phyloP scores from a whole-genome alignment of 2,888 invertebrate genomes.

The Drosophila histrio region DNA sequence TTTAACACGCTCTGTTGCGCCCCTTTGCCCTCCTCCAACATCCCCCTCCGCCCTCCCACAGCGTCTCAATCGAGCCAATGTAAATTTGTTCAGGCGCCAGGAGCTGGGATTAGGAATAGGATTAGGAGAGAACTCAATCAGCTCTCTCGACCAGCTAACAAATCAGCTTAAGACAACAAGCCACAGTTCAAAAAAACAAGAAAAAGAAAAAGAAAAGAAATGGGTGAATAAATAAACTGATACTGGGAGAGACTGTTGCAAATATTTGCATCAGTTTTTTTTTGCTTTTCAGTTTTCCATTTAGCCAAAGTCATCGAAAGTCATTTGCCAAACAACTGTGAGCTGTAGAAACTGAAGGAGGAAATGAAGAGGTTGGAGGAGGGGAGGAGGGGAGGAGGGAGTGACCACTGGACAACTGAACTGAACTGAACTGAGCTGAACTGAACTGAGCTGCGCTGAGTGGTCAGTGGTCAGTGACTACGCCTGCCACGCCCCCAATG shows the following conservation, averaged over 20 bases:
- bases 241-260: conserved; percentile 26
- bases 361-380: neutral
- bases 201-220: neutral
- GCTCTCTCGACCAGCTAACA: conserved; percentile 59
- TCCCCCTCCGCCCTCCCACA: neutral
- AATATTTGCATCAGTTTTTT: conserved; percentile 48
- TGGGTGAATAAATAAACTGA: conserved; percentile 3
- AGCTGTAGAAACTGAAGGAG: neutral
- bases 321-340: conserved; percentile 66
- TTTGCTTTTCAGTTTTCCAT: conserved; percentile 14
- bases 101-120: conserved; percentile 36
- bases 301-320: conserved; percentile 68
- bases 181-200: neutral
- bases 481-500: no score
- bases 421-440: neutral
- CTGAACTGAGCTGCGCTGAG: neutral
- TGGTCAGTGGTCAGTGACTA: conserved; percentile 27
- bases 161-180: conserved; percentile 77
- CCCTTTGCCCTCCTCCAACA: neutral
- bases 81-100: conserved; percentile 42
- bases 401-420: conserved; percentile 5
- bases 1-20: conserved; percentile 54
- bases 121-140: conserved; percentile 44
- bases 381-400: neutral
- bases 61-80: conserved; percentile 22